Evolutionary conservation across 1,140 invertebrate species (phyloP), one percentile per base, ranked within the genome.

Genomic region (Alviniconcha marisindica): DNA sequence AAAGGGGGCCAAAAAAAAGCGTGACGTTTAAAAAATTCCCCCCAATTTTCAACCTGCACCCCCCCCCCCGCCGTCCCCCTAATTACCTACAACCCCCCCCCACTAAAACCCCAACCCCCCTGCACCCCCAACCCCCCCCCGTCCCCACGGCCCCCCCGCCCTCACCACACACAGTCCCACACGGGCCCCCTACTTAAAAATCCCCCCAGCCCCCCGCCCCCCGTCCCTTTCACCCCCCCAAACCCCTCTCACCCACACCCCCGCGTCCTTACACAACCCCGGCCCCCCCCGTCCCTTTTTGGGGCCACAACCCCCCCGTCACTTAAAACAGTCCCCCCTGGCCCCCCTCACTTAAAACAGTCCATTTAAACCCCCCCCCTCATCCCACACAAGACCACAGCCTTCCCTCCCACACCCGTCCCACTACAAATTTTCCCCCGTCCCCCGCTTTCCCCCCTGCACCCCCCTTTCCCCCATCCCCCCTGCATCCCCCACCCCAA

Each of bases 401-500:
- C n/a, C n/a, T n/a, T n/a, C 66, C 66, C 66, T n/a, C 66, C 66
- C 66, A 10, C 66, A n/a, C 66, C 66, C 66, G 7, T n/a, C 66
- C n/a, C 66, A 7, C 33, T 14, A 10, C n/a, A 69, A 69, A 69
- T 10, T 10, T n/a, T 12, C 33, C 66, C 66, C 66, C 66, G 7
- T n/a, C 66, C 66, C 33, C 66, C 33, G 7, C 7, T 7, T 7
- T 7, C 10, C n/a, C 7, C n/a, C 7, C n/a, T 12, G 7, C 33
- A 7, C 33, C 33, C 66, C 66, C 33, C 66, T n/a, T n/a, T n/a
- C n/a, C n/a, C n/a, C n/a, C n/a, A 7, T n/a, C 66, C n/a, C n/a
- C 66, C 66, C 66, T n/a, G n/a, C 10, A n/a, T 14, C 66, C 66
- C n/a, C n/a, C 66, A 7, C 66, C 66, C 66, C 66, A 10, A 10